Evolutionary conservation across 2,888 invertebrate genomes (phyloP).

Genomic region (Craniophora ligustri): DNA sequence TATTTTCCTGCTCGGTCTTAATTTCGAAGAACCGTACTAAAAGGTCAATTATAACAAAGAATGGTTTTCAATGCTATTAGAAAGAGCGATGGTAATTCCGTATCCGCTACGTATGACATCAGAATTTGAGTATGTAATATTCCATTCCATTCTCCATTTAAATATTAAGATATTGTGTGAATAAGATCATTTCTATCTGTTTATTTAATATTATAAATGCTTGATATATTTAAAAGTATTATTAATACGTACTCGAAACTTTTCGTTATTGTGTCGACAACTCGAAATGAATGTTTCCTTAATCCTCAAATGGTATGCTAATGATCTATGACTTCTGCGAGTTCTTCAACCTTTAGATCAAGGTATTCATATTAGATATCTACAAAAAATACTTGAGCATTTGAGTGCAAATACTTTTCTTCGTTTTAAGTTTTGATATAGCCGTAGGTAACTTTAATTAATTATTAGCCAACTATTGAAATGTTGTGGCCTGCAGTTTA

Average conservation of each 20-base stretch:
- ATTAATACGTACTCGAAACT: too few relatives aligned
- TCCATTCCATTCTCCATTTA: slow-evolving; percentile 8
- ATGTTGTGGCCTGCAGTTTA: too few relatives aligned
- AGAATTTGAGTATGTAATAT: slow-evolving; percentile 23
- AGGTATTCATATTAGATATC: background rate
- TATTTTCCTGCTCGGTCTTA: slow-evolving; percentile 55
- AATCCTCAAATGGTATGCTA: background rate
- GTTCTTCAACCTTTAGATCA: background rate
- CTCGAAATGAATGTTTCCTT: background rate
- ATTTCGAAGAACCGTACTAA: slow-evolving; percentile 61
- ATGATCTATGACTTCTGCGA: background rate
- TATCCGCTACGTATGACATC: slow-evolving; percentile 40
- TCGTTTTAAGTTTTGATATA: background rate
- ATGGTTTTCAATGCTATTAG: slow-evolving; percentile 48
- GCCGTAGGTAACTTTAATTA: background rate
- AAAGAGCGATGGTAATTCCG: slow-evolving; percentile 40
- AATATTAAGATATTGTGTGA: slow-evolving; percentile 1
- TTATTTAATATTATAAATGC: background rate
- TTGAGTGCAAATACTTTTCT: background rate
- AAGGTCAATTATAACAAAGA: slow-evolving; percentile 51
- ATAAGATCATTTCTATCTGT: background rate
- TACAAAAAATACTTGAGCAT: background rate
- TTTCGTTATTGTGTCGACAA: too few relatives aligned
- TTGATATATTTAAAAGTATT: too few relatives aligned
- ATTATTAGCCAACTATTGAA: too few relatives aligned